Evolutionary conservation across 2,888 invertebrate species (phyloP), one percentile per base, ranked within the genome.

Genomic region (Cremastinae sp.): DNA sequence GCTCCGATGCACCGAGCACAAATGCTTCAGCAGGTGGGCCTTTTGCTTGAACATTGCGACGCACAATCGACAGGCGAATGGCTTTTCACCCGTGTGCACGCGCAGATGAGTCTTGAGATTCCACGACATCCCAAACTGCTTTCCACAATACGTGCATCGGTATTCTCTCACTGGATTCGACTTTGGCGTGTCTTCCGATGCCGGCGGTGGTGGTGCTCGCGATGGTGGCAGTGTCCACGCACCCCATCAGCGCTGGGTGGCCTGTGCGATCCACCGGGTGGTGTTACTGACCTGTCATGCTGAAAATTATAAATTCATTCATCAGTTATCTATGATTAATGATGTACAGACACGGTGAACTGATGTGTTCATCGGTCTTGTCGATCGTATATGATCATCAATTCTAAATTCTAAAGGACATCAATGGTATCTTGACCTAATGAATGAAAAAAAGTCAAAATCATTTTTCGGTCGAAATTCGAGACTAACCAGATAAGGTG

Each of bases 41-140:
- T 96, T 96, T 86, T 96, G 96, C 90, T 96, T 96, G 90, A 96
- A 96, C 96, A 96, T 96, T 69, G 96, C 96, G 74, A 96, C 96
- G 87, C 96, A 96, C 55, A 96, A 92, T 83, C 96, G 93, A 91
- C 96, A 96, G 81, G 96, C 96, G 87, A 96, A 96, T 0, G 96
- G 96, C 88, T 96, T 96, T 84, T 96, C 96, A 74, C 96, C 96
- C 0, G 96, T 96, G 86, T 96, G 96, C 18, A 96, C 96, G 86
- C 96, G 92, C 71, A 96, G 91, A 90, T 96, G 96, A 77, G 96
- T 96, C 90, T 96, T 96, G 85, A 96, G 92, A 91, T 96, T 96
- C 96, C 96, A 96, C 74, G 96, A 96, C 96, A 96, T 96, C 75
- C 96, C 96, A 85, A 96, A 96, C 90, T 96, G 96, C 90, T 96